Evolutionary conservation across 1,140 invertebrate genomes (phyloP), one percentile per base, ranked within the genome.

Genomic region (Oryctes rhinoceros): DNA sequence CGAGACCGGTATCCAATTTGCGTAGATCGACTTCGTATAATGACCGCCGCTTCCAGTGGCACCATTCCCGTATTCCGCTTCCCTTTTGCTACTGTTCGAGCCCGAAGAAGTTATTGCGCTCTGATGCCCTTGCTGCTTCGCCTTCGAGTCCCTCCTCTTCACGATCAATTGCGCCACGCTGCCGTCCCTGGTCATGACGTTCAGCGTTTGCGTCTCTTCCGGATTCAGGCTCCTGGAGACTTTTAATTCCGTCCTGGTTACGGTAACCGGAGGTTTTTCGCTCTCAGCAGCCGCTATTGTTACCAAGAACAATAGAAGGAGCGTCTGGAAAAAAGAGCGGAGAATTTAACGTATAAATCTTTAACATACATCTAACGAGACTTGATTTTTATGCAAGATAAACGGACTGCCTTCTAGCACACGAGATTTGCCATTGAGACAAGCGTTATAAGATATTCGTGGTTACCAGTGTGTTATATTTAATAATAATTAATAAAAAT

Each of bases 201-300:
- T 94, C 10, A 95, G 85, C 10, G 94, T 94, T 84, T 94, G 92
- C 30, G 91, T 94, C 65, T 93, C 91, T 4, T 93, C 91, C 2
- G 94, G 93, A 87, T 94, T 92, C 1, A 95, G 88, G 86, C 93
- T 94, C 82, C 94, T 90, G 0, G 93, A 92, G 3, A 96, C 94
- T 86, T 95, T 93, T 0, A 96, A 86, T 84, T 94, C 91, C 4
- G 94, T 95, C 75, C 94, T 90, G 3, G 94, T 91, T 48, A 91
- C 86, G 35, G 90, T 87, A 4, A 81, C 79, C 67, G 80, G 59
- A 10, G 82, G 80, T 74, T 82, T 82, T 47, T 82, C 81, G 37
- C 80, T 81, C 53, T 85, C 81, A 3, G 81, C 37, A 4, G 65
- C 44, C 1, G 47, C 65, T 30, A 76, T 35, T 39, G 81, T 78